Evolutionary conservation across 2,797 vertebrate species (phyloP).

Genomic region (Poeciliopsis paucimaculata): DNA sequence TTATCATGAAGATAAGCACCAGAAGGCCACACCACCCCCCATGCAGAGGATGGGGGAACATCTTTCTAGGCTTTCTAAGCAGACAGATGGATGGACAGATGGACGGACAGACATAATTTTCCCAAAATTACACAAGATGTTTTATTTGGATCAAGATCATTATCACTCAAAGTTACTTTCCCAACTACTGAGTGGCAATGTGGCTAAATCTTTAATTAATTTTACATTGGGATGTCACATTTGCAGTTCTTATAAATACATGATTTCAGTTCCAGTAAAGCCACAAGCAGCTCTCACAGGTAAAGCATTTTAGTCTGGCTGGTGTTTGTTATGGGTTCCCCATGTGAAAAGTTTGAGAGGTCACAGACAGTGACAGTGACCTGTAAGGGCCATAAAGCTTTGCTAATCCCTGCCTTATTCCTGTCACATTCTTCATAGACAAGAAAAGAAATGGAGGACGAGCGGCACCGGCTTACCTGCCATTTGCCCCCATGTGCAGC

Average conservation of each 20-base stretch:
- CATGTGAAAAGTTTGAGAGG: slow-evolving; percentile 39
- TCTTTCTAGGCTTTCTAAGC: no score
- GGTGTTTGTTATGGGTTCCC: slow-evolving; percentile 25
- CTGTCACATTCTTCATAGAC: slow-evolving; percentile 64
- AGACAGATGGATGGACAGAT: neutral
- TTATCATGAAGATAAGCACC: no score
- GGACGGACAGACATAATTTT: neutral
- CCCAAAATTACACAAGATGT: neutral
- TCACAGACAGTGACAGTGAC: slow-evolving; percentile 64
- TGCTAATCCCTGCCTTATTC: slow-evolving; percentile 67
- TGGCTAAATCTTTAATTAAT: neutral
- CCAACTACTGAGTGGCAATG: neutral
- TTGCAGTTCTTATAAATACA: neutral
- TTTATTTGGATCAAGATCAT: neutral
- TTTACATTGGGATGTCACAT: neutral
- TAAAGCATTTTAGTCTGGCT: slow-evolving; percentile 40
- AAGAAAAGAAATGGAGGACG: slow-evolving; percentile 47
- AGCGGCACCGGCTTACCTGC: slow-evolving; percentile 69
- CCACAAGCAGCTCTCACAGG: slow-evolving; percentile 29
- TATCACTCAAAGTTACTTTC: slow-evolving; percentile 1
- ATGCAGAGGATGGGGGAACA: no score
- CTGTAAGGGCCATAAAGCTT: slow-evolving; percentile 51
- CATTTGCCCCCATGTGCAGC: slow-evolving; percentile 53
- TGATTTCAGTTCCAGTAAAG: slow-evolving; percentile 28
- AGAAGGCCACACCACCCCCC: no score